phyloP scores from a whole-genome alignment of 2,113 vertebrate genomes.

The Channa maculata region DNA sequence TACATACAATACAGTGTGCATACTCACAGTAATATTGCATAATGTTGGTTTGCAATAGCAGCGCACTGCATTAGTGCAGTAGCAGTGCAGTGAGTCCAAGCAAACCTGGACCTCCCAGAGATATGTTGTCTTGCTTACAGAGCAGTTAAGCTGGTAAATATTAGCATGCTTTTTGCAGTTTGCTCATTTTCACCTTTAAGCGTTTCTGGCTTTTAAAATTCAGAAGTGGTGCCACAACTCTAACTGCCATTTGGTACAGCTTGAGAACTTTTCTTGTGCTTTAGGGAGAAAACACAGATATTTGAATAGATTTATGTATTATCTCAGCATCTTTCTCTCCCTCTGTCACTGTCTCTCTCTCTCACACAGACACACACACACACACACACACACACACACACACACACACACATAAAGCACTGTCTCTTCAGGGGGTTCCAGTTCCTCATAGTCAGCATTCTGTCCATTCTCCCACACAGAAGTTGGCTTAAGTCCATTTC shows the following conservation, averaged over 20 bases:
- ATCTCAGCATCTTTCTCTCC: conserved; percentile 31
- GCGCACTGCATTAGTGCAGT: no score
- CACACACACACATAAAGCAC: conserved; percentile 32
- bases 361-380: conserved; percentile 7
- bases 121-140: conserved; percentile 39
- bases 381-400: not conserved
- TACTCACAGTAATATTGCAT: no score
- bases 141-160: conserved; percentile 59
- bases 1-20: no score
- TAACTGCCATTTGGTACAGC: conserved; percentile 19
- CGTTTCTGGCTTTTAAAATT: conserved; percentile 30
- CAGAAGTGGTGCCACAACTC: conserved; percentile 7
- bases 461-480: conserved; percentile 43
- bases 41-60: no score
- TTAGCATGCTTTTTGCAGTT: conserved; percentile 51
- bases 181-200: conserved; percentile 6
- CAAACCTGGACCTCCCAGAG: no score
- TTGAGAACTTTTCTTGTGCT: conserved; percentile 1
- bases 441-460: conserved; percentile 74
- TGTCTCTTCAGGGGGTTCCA: conserved; percentile 53
- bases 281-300: conserved; percentile 1
- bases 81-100: no score
- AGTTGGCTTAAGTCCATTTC: conserved; percentile 67
- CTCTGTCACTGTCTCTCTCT: conserved; percentile 6
- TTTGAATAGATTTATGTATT: conserved; percentile 8